Evolutionary conservation across 2,888 invertebrate genomes (phyloP).

Genomic region (Sepiola atlantica): DNA sequence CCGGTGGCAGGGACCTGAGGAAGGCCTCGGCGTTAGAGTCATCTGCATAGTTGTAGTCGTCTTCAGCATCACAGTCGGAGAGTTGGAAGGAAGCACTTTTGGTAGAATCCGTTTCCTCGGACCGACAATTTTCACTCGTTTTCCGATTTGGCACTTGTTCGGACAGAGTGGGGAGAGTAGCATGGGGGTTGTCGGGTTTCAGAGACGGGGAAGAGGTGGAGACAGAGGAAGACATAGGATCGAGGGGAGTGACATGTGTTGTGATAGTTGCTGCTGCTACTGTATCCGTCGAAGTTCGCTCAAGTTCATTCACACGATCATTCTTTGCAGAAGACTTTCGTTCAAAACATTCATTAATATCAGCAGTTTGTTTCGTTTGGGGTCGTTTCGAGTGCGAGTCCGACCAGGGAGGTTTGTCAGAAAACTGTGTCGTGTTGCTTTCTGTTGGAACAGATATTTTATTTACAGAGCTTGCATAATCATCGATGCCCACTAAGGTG

Average conservation of each 20-base stretch:
- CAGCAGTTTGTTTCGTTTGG: neutral
- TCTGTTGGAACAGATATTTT: neutral
- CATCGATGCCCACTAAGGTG: neutral
- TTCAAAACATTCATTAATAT: neutral
- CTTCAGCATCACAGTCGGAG: constrained; percentile 41
- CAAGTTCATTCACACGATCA: neutral
- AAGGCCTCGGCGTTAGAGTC: constrained; percentile 60
- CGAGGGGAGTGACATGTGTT: neutral
- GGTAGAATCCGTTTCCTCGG: neutral
- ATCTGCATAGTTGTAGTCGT: constrained; percentile 35
- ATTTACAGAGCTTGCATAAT: neutral
- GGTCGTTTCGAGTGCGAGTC: neutral
- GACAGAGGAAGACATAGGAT: neutral
- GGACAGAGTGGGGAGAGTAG: neutral
- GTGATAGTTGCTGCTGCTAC: neutral
- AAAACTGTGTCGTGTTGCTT: neutral
- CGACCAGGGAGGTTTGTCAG: neutral
- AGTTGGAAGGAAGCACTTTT: constrained; percentile 38
- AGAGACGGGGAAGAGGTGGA: neutral
- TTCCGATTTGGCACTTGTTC: neutral
- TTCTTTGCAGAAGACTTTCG: neutral
- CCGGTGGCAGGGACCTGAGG: constrained; percentile 60
- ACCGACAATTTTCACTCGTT: neutral
- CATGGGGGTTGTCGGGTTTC: neutral
- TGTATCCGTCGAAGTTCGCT: neutral